phyloP scores from a whole-genome alignment of 2,888 invertebrate species.

The Hoplodrina blanda region DNA sequence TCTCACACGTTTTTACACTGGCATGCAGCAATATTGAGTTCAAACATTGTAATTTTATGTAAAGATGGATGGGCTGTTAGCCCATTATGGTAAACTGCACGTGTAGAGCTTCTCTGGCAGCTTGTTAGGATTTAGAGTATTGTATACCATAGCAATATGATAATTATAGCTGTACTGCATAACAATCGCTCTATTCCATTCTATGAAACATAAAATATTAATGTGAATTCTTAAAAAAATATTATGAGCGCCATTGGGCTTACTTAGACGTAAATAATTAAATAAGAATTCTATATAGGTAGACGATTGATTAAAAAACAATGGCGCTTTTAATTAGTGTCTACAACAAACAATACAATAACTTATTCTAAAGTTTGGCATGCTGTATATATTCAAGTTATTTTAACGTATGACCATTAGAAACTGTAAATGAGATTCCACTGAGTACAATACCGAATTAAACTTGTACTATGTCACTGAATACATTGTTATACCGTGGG shows the following conservation, averaged over 20 bases:
- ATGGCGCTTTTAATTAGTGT: constrained; percentile 45
- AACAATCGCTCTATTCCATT: constrained; percentile 30
- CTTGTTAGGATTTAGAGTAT: constrained; percentile 51
- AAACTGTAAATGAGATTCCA: constrained; percentile 54
- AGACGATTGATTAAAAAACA: constrained; percentile 39
- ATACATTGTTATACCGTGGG: constrained; percentile 65
- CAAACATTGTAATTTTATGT: constrained; percentile 52
- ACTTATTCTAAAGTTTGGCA: constrained; percentile 31
- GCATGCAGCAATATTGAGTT: constrained; percentile 49
- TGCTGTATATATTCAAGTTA: constrained; percentile 44
- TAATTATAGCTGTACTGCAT: constrained; percentile 30
- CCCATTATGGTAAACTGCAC: constrained; percentile 49
- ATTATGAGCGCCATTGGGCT: constrained; percentile 3
- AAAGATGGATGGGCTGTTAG: constrained; percentile 32
- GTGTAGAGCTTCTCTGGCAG: constrained; percentile 48
- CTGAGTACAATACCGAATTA: constrained; percentile 63
- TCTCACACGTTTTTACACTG: constrained; percentile 31
- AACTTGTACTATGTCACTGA: constrained; percentile 60
- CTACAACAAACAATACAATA: constrained; percentile 41
- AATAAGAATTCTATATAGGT: constrained; percentile 22
- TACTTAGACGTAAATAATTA: constrained; percentile 8
- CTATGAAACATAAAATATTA: constrained; percentile 30
- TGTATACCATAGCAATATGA: constrained; percentile 36
- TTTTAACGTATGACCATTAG: constrained; percentile 56
- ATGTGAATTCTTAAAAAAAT: constrained; percentile 38